Conservation (phyloP, 92 coral and sea anemone species). For the Anthopleura xanthogrammica region DNA sequence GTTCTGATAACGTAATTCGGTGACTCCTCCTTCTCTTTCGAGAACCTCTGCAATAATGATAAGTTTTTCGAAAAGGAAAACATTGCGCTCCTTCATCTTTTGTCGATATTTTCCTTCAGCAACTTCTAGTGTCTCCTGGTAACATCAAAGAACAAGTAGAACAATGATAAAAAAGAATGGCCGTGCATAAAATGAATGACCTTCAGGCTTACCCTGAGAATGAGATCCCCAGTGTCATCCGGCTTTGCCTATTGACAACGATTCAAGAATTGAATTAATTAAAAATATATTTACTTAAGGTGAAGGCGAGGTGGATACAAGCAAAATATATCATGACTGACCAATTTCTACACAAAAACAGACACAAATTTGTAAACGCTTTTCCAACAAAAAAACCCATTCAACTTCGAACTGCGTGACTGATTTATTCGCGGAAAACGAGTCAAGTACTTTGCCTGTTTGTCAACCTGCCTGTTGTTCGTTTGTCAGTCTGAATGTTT, state of each 20-base stretch:
- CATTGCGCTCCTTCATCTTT: constrained; percentile 74
- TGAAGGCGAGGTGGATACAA: too few species aligned
- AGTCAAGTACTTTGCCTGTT: too few species aligned
- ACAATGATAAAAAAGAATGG: background rate
- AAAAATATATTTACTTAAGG: background rate
- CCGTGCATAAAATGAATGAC: background rate
- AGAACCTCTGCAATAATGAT: constrained; percentile 66
- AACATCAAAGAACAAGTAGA: background rate
- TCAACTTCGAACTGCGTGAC: too few species aligned
- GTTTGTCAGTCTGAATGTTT: too few species aligned
- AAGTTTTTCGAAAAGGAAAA: constrained; percentile 71
- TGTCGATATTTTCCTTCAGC: constrained; percentile 84
- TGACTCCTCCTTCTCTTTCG: constrained; percentile 72
- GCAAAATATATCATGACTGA: too few species aligned
- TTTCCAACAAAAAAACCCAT: too few species aligned
- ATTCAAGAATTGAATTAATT: background rate
- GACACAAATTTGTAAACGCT: too few species aligned
- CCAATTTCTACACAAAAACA: too few species aligned
- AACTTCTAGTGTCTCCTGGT: constrained; percentile 64
- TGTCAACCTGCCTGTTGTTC: too few species aligned
- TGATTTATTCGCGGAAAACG: too few species aligned
- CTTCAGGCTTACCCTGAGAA: constrained; percentile 46
- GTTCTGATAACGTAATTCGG: constrained; percentile 57
- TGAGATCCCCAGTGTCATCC: constrained; percentile 63
- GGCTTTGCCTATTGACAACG: constrained; percentile 51